A percentile compares a stretch with the other conserved stretches of the same genome.
Evolutionary conservation across 2,113 vertebrate species (phyloP).

Genomic region (Epinephelus cyanopodus): DNA sequence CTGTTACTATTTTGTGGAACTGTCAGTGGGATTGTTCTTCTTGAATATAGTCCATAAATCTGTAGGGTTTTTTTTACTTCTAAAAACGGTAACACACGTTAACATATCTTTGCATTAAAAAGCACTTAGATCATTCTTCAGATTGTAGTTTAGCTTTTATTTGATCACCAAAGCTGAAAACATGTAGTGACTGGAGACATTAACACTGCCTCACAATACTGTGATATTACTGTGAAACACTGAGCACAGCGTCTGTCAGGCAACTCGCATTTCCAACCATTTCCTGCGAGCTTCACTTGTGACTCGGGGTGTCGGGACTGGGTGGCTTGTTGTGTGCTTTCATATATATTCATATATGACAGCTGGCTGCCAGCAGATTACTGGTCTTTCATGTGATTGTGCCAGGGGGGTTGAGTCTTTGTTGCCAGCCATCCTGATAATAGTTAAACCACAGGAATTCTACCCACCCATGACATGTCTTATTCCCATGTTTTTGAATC

Average conservation of each 20-base stretch:
- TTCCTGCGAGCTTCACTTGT: conserved; percentile 4
- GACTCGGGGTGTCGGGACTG: conserved; percentile 21
- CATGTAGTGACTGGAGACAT: neutral
- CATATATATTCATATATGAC: conserved; percentile 67
- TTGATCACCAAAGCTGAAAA: neutral
- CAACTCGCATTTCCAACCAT: neutral
- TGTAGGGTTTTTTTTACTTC: neutral
- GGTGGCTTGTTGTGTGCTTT: conserved; percentile 37
- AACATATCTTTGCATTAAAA: neutral
- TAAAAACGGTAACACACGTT: neutral
- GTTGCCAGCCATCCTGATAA: conserved; percentile 63
- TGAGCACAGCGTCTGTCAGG: neutral
- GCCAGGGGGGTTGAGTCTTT: conserved; percentile 53
- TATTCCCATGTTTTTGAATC: conserved; percentile 60
- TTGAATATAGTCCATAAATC: neutral
- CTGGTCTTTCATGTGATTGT: conserved; percentile 66
- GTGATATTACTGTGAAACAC: neutral
- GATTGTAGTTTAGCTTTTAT: neutral
- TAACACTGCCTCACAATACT: neutral
- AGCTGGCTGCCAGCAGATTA: conserved; percentile 74
- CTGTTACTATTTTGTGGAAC: neutral
- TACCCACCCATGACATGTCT: conserved; percentile 63
- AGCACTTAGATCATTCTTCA: neutral
- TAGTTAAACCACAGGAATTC: conserved; percentile 63
- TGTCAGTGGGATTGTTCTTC: neutral